A percentile compares a stretch with the other conserved stretches of the same genome.
Evolutionary conservation across 2,888 invertebrate species (phyloP).

Genomic region (Cremastinae sp.): DNA sequence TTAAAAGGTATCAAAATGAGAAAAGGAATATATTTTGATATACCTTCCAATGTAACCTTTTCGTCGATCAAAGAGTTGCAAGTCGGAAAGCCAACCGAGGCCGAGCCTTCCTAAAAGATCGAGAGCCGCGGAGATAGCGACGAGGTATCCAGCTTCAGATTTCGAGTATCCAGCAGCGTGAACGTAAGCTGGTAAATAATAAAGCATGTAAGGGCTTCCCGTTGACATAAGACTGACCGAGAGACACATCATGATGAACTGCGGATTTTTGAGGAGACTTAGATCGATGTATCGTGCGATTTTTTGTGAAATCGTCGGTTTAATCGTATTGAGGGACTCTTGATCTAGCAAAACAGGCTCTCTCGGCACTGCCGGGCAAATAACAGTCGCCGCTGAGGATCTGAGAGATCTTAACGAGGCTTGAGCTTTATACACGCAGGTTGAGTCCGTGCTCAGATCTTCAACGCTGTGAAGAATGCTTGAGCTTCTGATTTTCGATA

Average conservation of each 20-base stretch:
- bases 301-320: constrained; percentile 75
- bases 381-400: constrained; percentile 71
- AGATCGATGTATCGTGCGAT: constrained; percentile 85
- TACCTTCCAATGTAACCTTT: constrained; percentile 88
- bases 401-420: constrained; percentile 76
- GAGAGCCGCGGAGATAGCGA: constrained; percentile 88
- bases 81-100: constrained; percentile 88
- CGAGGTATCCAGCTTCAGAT: constrained; percentile 85
- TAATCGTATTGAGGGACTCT: constrained; percentile 54
- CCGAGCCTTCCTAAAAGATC: constrained; percentile 88
- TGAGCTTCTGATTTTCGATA: constrained; percentile 86
- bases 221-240: constrained; percentile 89
- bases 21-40: no score
- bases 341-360: constrained; percentile 58
- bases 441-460: constrained; percentile 88
- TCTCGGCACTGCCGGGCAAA: constrained; percentile 63
- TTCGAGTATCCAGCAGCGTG: constrained; percentile 85
- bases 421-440: constrained; percentile 87
- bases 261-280: constrained; percentile 85
- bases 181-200: constrained; percentile 89
- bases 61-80: constrained; percentile 86
- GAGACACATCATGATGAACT: constrained; percentile 87
- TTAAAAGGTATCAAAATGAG: no score
- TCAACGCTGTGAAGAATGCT: constrained; percentile 88
- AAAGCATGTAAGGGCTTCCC: constrained; percentile 89